phyloP scores from a whole-genome alignment of 2,888 invertebrate species.

The Crematogaster levior region DNA sequence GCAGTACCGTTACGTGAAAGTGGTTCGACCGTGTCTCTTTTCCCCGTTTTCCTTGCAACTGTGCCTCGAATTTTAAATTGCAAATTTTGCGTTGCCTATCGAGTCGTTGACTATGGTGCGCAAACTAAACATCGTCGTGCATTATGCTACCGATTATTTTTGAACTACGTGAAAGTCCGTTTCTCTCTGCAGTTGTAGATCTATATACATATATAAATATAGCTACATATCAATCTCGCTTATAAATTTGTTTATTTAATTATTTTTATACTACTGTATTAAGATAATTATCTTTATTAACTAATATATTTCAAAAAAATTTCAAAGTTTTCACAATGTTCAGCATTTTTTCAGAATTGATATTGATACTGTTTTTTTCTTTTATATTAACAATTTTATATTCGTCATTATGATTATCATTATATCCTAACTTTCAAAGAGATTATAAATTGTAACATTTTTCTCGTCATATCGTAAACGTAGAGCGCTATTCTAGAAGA shows the following conservation, averaged over 20 bases:
- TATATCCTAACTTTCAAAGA: neutral
- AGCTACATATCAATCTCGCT: neutral
- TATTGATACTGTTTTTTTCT: neutral
- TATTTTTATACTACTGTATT: neutral
- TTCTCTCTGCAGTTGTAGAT: neutral
- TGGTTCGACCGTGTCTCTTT: slow-evolving; percentile 42
- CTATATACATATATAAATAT: neutral
- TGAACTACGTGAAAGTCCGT: slow-evolving; percentile 14
- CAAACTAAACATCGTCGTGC: neutral
- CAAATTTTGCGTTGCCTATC: neutral
- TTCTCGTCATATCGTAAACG: slow-evolving; percentile 21
- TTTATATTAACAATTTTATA: neutral
- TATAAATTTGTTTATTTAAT: neutral
- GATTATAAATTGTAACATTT: slow-evolving; percentile 3
- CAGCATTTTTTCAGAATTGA: neutral
- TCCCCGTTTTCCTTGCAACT: neutral
- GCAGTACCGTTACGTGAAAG: slow-evolving; percentile 62
- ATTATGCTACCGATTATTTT: slow-evolving; percentile 22
- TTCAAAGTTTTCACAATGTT: neutral
- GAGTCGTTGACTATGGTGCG: neutral
- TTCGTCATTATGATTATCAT: neutral
- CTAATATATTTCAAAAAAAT: neutral
- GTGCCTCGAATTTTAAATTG: slow-evolving; percentile 16
- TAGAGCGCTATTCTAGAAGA: neutral
- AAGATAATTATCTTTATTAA: neutral